phyloP scores from a whole-genome alignment of 2,888 invertebrate genomes.

The Sclerodermus sp. region DNA sequence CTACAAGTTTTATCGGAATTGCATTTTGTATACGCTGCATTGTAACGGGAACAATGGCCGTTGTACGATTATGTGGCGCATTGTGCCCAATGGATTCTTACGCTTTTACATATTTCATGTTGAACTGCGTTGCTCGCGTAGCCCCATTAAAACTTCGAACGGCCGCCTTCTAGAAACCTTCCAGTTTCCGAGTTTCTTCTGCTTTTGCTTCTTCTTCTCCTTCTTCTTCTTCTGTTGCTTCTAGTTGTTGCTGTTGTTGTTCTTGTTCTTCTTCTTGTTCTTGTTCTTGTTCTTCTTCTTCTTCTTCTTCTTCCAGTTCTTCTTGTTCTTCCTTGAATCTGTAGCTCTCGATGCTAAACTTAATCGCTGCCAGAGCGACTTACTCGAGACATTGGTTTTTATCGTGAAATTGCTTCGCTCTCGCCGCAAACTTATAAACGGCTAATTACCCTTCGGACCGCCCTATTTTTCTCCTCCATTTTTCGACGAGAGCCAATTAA shows the following conservation, averaged over 20 bases:
- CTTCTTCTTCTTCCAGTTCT: too few relatives aligned
- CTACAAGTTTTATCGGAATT: conserved; percentile 25
- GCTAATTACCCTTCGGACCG: conserved; percentile 5
- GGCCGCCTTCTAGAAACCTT: background rate
- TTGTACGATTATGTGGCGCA: conserved; percentile 22
- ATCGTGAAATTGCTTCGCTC: conserved; percentile 5
- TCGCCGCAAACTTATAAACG: conserved; percentile 8
- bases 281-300: too few relatives aligned
- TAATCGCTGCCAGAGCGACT: conserved; percentile 11
- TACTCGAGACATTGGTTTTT: background rate
- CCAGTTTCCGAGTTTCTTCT: conserved; percentile 6
- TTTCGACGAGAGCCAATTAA: background rate
- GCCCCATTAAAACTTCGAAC: conserved; percentile 26
- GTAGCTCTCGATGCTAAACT: conserved; percentile 1
- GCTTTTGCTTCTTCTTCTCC: too few relatives aligned
- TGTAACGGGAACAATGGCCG: conserved; percentile 26
- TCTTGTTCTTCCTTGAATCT: too few relatives aligned
- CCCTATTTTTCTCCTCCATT: background rate
- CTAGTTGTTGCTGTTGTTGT: too few relatives aligned
- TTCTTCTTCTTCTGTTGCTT: too few relatives aligned
- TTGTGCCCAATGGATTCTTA: conserved; percentile 20
- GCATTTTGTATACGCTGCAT: conserved; percentile 21
- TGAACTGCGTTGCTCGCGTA: conserved; percentile 14
- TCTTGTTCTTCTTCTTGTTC: too few relatives aligned
- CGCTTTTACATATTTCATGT: conserved; percentile 28